Conservation (phyloP, 2,888 invertebrate genomes). For the Allygus modestus region DNA sequence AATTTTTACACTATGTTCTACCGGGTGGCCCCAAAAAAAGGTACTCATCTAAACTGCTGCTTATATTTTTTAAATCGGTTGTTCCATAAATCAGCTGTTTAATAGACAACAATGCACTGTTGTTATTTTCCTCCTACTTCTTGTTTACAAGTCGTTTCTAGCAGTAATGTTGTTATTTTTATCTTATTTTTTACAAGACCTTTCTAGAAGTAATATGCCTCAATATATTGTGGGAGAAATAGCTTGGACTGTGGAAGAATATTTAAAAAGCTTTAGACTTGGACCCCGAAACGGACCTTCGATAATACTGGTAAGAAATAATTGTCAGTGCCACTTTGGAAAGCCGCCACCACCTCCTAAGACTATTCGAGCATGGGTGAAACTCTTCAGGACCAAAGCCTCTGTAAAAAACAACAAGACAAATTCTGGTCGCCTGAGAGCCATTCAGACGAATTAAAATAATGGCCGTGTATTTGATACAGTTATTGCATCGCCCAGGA, state of each 20-base stretch:
- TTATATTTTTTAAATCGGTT: too few relatives aligned
- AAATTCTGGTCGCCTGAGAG: slow-evolving; percentile 1
- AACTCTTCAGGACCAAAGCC: neutral
- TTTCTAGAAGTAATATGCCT: slow-evolving; percentile 21
- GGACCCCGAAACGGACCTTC: slow-evolving; percentile 8
- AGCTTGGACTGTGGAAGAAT: slow-evolving; percentile 6
- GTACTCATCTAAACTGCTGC: too few relatives aligned
- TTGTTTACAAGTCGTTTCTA: too few relatives aligned
- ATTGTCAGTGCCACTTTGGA: slow-evolving; percentile 12
- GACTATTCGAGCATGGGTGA: slow-evolving; percentile 17
- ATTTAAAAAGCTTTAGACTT: slow-evolving; percentile 22
- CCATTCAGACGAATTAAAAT: slow-evolving; percentile 10
- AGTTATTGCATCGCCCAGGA: neutral
- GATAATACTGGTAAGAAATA: slow-evolving; percentile 3
- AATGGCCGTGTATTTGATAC: neutral
- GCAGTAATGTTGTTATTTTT: slow-evolving; percentile 20
- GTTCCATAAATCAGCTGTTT: too few relatives aligned
- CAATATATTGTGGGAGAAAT: slow-evolving; percentile 12
- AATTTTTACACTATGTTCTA: too few relatives aligned
- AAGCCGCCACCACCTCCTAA: slow-evolving; percentile 20
- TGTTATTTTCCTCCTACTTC: too few relatives aligned
- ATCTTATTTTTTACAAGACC: neutral
- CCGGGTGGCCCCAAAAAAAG: too few relatives aligned
- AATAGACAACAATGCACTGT: too few relatives aligned
- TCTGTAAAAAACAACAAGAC: slow-evolving; percentile 22